Conservation (phyloP, 2,113 vertebrate genomes). For the Seriola quinqueradiata region DNA sequence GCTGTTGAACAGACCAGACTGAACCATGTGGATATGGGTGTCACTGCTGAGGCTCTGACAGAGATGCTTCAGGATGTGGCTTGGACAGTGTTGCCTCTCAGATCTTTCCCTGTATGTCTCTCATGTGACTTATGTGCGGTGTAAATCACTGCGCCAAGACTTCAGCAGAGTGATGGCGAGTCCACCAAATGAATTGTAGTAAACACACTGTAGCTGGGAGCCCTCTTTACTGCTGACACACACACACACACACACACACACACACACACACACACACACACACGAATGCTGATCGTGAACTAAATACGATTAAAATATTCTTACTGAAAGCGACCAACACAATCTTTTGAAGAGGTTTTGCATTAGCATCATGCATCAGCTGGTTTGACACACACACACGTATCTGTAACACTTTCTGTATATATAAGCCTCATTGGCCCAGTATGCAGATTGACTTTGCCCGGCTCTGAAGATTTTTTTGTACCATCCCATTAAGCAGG, state of each 20-base stretch:
- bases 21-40: slow-evolving; percentile 21
- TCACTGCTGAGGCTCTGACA: slow-evolving; percentile 8
- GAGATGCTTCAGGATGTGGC: slow-evolving; percentile 35
- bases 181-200: slow-evolving; percentile 57
- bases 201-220: slow-evolving; percentile 29
- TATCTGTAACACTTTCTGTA: slow-evolving; percentile 43
- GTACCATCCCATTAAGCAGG: slow-evolving; percentile 81
- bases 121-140: slow-evolving; percentile 54
- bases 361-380: slow-evolving; percentile 20
- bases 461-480: slow-evolving; percentile 70
- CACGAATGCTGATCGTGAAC: slow-evolving; percentile 17
- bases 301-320: slow-evolving; percentile 50
- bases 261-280: slow-evolving; percentile 38
- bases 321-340: slow-evolving; percentile 18
- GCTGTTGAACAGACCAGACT: slow-evolving; percentile 23
- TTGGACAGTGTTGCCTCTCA: slow-evolving; percentile 21
- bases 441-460: slow-evolving; percentile 75
- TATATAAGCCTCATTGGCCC: slow-evolving; percentile 58
- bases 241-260: too few species aligned
- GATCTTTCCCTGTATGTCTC: slow-evolving; percentile 39
- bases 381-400: not conserved
- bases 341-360: slow-evolving; percentile 42
- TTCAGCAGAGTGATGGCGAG: slow-evolving; percentile 57
- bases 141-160: slow-evolving; percentile 65
- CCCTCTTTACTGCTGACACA: slow-evolving; percentile 19